Evolutionary conservation across 2,113 vertebrate species (phyloP).

Genomic region (Microcebus murinus): DNA sequence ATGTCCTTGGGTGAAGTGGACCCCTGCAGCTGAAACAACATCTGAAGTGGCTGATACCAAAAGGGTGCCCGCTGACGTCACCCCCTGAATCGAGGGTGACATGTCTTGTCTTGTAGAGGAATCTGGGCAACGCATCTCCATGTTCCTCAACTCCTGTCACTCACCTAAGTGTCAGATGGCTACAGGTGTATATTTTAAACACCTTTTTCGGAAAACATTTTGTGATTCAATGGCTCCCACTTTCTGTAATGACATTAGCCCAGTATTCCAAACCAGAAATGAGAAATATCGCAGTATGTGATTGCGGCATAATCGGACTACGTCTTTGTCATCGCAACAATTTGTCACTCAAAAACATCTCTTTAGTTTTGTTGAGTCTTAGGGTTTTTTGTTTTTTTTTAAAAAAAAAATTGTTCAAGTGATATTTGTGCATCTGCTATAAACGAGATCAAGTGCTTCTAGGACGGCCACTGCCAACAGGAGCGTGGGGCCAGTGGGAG

Average conservation of each 20-base stretch:
- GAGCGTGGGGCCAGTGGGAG: background rate
- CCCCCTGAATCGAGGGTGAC: background rate
- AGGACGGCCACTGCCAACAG: background rate
- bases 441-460: background rate
- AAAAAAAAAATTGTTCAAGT: background rate
- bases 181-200: background rate
- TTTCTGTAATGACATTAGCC: background rate
- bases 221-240: background rate
- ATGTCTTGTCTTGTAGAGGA: background rate
- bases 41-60: background rate
- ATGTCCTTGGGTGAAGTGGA: background rate
- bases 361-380: background rate
- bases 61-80: background rate
- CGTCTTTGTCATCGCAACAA: background rate
- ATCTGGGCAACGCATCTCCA: background rate
- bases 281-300: background rate
- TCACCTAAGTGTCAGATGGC: background rate
- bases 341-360: background rate
- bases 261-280: background rate
- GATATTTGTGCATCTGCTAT: background rate
- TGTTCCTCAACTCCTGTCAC: background rate
- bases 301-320: background rate
- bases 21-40: background rate
- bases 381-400: background rate
- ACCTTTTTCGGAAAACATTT: rapidly evolving